Conservation (phyloP, 2,113 vertebrate genomes). For the Jaculus jaculus region DNA sequence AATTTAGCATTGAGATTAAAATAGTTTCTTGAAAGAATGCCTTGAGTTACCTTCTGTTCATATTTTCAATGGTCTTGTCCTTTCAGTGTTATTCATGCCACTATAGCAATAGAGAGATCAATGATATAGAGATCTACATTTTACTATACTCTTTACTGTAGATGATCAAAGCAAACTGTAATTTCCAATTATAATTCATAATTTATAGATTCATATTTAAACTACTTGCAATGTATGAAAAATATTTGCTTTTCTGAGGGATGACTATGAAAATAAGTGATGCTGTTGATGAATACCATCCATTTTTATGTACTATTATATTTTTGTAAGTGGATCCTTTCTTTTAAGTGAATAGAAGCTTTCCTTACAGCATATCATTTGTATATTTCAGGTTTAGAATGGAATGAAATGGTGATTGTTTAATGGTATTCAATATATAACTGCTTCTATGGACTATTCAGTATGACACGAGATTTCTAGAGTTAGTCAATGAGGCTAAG, state of each 20-base stretch:
- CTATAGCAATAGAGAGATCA: neutral
- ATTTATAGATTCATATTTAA: conserved; percentile 11
- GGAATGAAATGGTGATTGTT: neutral
- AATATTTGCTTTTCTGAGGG: neutral
- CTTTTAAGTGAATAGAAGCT: neutral
- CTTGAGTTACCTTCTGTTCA: neutral
- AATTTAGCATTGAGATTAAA: neutral
- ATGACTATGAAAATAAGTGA: neutral
- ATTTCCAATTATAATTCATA: neutral
- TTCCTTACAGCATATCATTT: neutral
- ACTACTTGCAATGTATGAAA: neutral
- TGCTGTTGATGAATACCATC: neutral
- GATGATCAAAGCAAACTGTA: neutral
- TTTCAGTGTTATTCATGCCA: neutral
- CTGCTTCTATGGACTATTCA: neutral
- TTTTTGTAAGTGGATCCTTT: neutral
- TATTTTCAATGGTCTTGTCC: neutral
- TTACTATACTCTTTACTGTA: neutral
- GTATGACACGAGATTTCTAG: conserved; percentile 7
- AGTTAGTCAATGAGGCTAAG: neutral
- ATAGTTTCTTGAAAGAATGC: neutral
- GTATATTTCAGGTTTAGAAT: neutral
- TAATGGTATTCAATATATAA: neutral
- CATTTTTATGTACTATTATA: neutral
- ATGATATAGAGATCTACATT: neutral